A percentile compares a stretch with the other conserved stretches of the same genome.
These are phyloP conservation scores for Globodera rostochiensis DNA, from an alignment of 1,140 invertebrate genomes.

Conservation along the genomic window DNA sequence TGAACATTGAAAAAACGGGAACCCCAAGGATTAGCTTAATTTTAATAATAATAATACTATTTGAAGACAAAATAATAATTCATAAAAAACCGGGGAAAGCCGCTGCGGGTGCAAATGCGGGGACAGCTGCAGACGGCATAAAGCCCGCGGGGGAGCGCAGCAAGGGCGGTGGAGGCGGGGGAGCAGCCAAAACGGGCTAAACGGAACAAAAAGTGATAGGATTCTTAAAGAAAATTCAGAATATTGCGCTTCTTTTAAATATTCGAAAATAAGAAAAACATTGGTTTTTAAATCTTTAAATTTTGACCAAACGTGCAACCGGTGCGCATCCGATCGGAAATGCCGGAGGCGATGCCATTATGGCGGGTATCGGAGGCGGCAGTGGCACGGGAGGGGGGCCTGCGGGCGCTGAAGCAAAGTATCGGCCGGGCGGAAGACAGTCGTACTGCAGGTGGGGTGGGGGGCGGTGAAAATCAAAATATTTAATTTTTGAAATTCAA, in stretches of 20 bases:
- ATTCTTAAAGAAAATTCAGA: too few species aligned
- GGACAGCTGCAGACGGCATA: slow-evolving; percentile 15
- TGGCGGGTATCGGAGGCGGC: not conserved
- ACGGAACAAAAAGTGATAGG: too few species aligned
- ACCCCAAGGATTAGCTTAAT: too few species aligned
- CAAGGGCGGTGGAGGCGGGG: not conserved
- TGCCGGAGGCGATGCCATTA: slow-evolving; percentile 10
- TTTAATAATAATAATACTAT: not conserved
- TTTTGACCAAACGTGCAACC: not conserved
- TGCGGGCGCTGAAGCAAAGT: slow-evolving; percentile 14
- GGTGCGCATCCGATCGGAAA: slow-evolving; percentile 1
- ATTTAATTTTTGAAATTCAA: not conserved
- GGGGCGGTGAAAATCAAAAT: not conserved
- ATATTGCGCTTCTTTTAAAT: not conserved
- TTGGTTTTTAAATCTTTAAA: not conserved
- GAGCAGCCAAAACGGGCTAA: slow-evolving; percentile 4
- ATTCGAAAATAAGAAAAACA: not conserved
- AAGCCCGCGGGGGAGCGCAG: slow-evolving; percentile 2
- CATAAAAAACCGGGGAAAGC: not conserved
- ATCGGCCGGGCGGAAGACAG: slow-evolving; percentile 10
- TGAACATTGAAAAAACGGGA: not conserved
- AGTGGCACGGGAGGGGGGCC: not conserved
- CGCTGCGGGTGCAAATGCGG: not conserved
- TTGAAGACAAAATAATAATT: not conserved
- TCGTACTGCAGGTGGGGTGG: not conserved